Evolutionary conservation across 2,888 invertebrate species (phyloP), one percentile per base, ranked within the genome.

Genomic region (Drosophila anomalata): DNA sequence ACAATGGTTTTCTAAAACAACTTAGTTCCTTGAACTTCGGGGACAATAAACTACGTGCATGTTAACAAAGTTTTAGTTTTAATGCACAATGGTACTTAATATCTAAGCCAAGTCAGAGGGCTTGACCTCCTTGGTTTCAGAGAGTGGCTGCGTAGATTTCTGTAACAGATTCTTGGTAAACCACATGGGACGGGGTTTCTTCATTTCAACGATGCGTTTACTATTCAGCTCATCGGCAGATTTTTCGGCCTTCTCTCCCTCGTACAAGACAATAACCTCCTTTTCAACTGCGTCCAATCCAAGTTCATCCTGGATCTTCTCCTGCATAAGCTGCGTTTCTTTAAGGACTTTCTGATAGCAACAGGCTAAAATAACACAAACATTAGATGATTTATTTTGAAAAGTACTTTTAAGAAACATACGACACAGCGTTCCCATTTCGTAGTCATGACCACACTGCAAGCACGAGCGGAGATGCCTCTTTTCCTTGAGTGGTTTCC

Each of bases 181-280:
- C 97, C 98, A 98, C 42, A 94, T 92, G 4, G 98, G 98, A 72
- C 98, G 93, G 61, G 95, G 94, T 90, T 96, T 97, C 50, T 95
- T 93, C 93, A 97, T 94, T 93, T 98, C 97, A 14, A 98, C 94
- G 72, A 98, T 94, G 79, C 96, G 93, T 92, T 97, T 97, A 1
- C 95, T 94, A 81, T 94, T 92, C 91, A 93, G 93, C 75, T 92
- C 93, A 80, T 95, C 94, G 29, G 92, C 92, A 1, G 94, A 92
- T 92, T 94, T 90, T 73, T 94, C 93, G 51, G 93, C 88, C 82
- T 93, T 94, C 89, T 98, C 98, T 44, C 96, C 96, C 80, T 97
- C 94, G 90, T 98, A 98, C 9, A 98, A 90, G 2, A 98, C 96
- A 31, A 96, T 93, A 8, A 98, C 96, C 91, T 98, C 97, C 87